Evolutionary conservation across 2,797 vertebrate species (phyloP), one percentile per base, ranked within the genome.

Genomic region (Lateolabrax maculatus): DNA sequence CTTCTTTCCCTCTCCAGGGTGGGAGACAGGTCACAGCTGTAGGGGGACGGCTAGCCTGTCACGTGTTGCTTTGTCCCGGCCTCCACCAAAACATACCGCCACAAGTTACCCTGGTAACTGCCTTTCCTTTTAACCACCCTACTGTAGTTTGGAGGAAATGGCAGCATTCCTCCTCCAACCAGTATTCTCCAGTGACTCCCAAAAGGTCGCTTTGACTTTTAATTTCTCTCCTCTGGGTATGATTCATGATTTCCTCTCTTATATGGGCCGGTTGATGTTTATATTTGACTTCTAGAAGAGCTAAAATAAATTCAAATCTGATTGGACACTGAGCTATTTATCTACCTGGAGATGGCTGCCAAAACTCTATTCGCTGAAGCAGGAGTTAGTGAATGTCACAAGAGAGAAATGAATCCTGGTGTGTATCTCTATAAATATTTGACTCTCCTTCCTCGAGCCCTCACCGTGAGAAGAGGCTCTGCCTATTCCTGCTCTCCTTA

Each of bases 21-120:
- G 87, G 89, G 86, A 89, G 93, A 94, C 94, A 94, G 92, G 90
- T 94, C 93, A 92, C 93, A 95, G 91, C 92, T 94, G 90, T 90
- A 89, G 85, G 84, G 89, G 89, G 90, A 94, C 76, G 88, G 87
- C 83, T 79, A 84, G 84, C 85, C 81, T 91, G 84, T 95, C 91
- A 93, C 86, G 67, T 80, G 86, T 79, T 87, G 92, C 86, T 94
- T 94, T 95, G 93, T 94, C 83, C 87, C 25, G 34, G 71, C 81
- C 78, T 84, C 79, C 82, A 86, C 83, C 86, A 85, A 81, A 92
- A 90, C 93, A 94, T 94, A 89, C 91, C 88, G n/a, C 60, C 64
- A 74, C 78, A 71, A 77, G 91, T 89, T 86, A 56, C 92, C 91
- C 73, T 56, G 84, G 94, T 77, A 89, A 95, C 90, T 53, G 71